Evolutionary conservation across 2,113 vertebrate genomes (phyloP), one percentile per base, ranked within the genome.

Genomic region (Neotragus pygmaeus): DNA sequence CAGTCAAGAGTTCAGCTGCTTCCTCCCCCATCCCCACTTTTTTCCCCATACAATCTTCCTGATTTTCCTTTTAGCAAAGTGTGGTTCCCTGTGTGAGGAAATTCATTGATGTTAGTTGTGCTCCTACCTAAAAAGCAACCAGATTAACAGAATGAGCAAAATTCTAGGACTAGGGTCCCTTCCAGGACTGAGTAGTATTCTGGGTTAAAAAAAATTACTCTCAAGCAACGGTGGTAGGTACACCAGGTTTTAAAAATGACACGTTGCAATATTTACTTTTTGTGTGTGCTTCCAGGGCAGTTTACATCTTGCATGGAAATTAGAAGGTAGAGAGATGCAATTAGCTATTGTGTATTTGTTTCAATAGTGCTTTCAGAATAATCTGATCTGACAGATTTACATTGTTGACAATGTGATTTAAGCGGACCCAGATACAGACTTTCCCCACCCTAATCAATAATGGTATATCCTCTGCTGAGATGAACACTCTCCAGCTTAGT

Each of bases 401-500:
- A 77, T 95, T 77, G 97, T 97, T 92, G 94, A 93, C 81, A 96
- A 90, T 91, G 80, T 73, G 78, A 96, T 98, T 97, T 98, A 97
- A 96, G 93, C 73, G 73, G 87, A 91, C 66, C 30, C 62, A 92
- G 95, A 90, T 96, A 96, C 93, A 98, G 91, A 86, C 95, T 97
- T 53, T 96, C 77, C 81, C 91, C 95, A 62, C 92, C 94, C 92
- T 81, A 91, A 96, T 97, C 97, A 97, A 97, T 97, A 97, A 96
- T 95, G 82, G 95, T 96, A 98, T 33, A 28, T 97, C 92, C 94
- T 96, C 96, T 30, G 55, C 96, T 91, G 81, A 97, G 97, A 96
- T 97, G 97, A 91, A 96, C 93, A 97, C 93, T 98, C 91, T 89
- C 95, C 98, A 98, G 98, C 98, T 98, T 98, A 96, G 92, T 90